These are phyloP conservation scores for Catocala fraxini DNA, from an alignment of 2,888 invertebrate species.

Conservation along the genomic window DNA sequence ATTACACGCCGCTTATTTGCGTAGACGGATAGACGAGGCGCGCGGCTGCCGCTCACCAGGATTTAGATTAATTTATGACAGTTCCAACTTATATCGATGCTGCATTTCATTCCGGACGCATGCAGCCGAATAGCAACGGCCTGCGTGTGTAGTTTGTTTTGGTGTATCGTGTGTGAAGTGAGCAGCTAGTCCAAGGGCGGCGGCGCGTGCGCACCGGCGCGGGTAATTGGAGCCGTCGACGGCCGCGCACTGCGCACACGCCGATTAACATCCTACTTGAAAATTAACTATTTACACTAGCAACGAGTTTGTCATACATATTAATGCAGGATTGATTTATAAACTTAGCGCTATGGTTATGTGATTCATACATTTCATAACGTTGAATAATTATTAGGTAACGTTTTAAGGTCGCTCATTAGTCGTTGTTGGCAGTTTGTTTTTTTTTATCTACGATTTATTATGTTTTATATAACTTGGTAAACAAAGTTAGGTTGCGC, in stretches of 20 bases:
- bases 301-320: slow-evolving; percentile 11
- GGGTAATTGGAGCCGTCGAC: slow-evolving; percentile 61
- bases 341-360: slow-evolving; percentile 17
- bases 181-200: slow-evolving; percentile 66
- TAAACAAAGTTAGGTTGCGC: slow-evolving; percentile 26
- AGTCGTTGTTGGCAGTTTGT: slow-evolving; percentile 18
- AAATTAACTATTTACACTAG: slow-evolving; percentile 23
- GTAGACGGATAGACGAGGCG: slow-evolving; percentile 20
- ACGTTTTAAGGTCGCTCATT: slow-evolving; percentile 35
- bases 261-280: slow-evolving; percentile 37
- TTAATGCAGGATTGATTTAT: slow-evolving; percentile 21
- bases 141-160: slow-evolving; percentile 49
- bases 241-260: slow-evolving; percentile 45
- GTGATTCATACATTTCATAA: slow-evolving; percentile 38
- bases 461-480: slow-evolving; percentile 10
- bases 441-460: slow-evolving; percentile 20
- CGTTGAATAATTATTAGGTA: slow-evolving; percentile 41
- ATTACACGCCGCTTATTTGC: slow-evolving; percentile 38
- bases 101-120: slow-evolving; percentile 34
- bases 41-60: neutral
- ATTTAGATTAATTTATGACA: slow-evolving; percentile 26
- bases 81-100: slow-evolving; percentile 22
- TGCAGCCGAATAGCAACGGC: slow-evolving; percentile 42
- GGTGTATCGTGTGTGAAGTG: slow-evolving; percentile 54
- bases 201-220: slow-evolving; percentile 59